Conservation (phyloP, 1,140 invertebrate genomes). For the Leptonema lineaticorne region DNA sequence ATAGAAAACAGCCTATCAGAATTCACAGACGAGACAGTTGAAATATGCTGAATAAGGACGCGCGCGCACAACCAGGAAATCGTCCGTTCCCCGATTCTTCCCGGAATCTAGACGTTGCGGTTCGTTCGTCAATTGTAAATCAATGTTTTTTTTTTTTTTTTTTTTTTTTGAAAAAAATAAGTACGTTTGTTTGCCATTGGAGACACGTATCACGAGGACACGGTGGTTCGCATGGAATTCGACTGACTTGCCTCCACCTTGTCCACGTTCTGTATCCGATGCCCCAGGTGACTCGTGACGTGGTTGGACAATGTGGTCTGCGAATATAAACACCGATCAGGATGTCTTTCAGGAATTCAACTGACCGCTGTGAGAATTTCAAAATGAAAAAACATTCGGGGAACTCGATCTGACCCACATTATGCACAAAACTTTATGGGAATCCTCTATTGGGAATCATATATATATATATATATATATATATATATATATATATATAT, state of each 20-base stretch:
- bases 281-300: too few species aligned
- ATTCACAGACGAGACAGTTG: too few species aligned
- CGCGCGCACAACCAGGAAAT: too few species aligned
- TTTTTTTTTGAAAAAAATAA: too few species aligned
- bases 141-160: too few species aligned
- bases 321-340: neutral
- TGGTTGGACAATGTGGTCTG: neutral
- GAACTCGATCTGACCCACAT: neutral
- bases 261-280: too few species aligned
- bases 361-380: neutral
- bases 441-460: too few species aligned
- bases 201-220: slow-evolving; percentile 3
- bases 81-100: neutral
- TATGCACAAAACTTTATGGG: too few species aligned
- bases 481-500: neutral
- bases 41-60: too few species aligned
- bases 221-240: neutral
- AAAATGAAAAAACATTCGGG: neutral
- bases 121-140: neutral
- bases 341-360: neutral
- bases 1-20: too few species aligned
- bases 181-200: neutral
- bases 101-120: neutral
- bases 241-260: too few species aligned
- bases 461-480: neutral